These are phyloP conservation scores for Sipunculus nudus DNA, from an alignment of 2,888 invertebrate genomes.

Conservation along the genomic window DNA sequence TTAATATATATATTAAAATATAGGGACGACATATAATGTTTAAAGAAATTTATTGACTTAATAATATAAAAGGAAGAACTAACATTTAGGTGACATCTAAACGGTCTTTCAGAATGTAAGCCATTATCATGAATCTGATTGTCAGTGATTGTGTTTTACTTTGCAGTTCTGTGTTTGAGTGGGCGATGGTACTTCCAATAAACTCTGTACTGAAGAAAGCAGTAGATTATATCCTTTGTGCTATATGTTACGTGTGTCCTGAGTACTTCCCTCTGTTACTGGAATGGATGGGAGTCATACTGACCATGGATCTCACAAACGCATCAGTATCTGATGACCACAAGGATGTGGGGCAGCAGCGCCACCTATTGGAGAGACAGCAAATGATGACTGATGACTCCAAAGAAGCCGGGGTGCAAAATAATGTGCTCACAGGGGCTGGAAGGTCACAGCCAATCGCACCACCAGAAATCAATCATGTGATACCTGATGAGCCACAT, in stretches of 20 bases:
- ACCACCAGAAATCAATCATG: constrained; percentile 51
- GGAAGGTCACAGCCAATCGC: constrained; percentile 33
- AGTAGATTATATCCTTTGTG: constrained; percentile 86
- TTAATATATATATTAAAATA: too few relatives aligned
- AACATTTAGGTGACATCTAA: too few relatives aligned
- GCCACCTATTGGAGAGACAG: neutral
- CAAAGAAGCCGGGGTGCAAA: constrained; percentile 54
- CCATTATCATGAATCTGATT: too few relatives aligned
- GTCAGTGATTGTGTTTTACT: constrained; percentile 9
- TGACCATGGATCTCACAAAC: constrained; percentile 67
- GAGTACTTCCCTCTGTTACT: constrained; percentile 79
- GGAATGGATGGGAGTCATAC: constrained; percentile 73
- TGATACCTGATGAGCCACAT: constrained; percentile 67
- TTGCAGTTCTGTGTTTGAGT: constrained; percentile 76
- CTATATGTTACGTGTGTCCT: constrained; percentile 84
- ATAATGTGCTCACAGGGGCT: constrained; percentile 12
- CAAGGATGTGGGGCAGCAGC: constrained; percentile 61
- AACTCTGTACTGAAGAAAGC: constrained; percentile 79
- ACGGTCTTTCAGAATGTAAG: too few relatives aligned
- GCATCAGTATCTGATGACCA: constrained; percentile 74
- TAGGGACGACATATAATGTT: too few relatives aligned
- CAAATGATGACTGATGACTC: constrained; percentile 48
- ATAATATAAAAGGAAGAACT: too few relatives aligned
- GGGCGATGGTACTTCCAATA: constrained; percentile 78
- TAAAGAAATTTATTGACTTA: too few relatives aligned